phyloP scores from a whole-genome alignment of 1,140 invertebrate species.

The Drosophila paulistorum region DNA sequence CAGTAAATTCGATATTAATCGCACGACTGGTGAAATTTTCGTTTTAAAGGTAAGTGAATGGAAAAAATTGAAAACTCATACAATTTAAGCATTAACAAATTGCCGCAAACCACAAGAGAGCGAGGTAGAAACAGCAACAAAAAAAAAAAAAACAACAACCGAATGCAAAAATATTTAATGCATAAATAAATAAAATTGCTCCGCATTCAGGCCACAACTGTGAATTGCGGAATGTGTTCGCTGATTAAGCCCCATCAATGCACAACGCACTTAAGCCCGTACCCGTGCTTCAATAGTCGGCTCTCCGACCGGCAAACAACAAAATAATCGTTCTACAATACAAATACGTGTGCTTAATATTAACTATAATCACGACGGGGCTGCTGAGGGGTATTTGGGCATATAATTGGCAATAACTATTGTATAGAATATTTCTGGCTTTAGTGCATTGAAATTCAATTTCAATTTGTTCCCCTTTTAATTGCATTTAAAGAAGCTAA shows the following conservation, averaged over 20 bases:
- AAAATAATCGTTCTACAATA: conserved; percentile 21
- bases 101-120: conserved; percentile 43
- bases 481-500: too few species aligned
- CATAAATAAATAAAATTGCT: conserved; percentile 47
- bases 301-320: conserved; percentile 8
- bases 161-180: conserved; percentile 4
- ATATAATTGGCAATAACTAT: conserved; percentile 1
- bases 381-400: background rate
- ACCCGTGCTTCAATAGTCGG: background rate
- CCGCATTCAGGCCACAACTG: conserved; percentile 43
- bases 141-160: background rate
- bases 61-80: conserved; percentile 20
- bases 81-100: conserved; percentile 69
- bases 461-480: background rate
- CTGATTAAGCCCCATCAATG: conserved; percentile 69
- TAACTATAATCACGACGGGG: conserved; percentile 16
- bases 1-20: conserved; percentile 98
- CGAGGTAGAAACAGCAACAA: conserved; percentile 24
- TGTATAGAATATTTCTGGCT: background rate
- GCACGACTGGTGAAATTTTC: conserved; percentile 96
- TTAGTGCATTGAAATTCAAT: background rate
- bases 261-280: conserved; percentile 50
- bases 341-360: conserved; percentile 61
- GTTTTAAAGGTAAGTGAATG: conserved; percentile 91
- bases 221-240: conserved; percentile 55